phyloP scores from a whole-genome alignment of 2,888 invertebrate genomes.

The Petrophora chlorosata region DNA sequence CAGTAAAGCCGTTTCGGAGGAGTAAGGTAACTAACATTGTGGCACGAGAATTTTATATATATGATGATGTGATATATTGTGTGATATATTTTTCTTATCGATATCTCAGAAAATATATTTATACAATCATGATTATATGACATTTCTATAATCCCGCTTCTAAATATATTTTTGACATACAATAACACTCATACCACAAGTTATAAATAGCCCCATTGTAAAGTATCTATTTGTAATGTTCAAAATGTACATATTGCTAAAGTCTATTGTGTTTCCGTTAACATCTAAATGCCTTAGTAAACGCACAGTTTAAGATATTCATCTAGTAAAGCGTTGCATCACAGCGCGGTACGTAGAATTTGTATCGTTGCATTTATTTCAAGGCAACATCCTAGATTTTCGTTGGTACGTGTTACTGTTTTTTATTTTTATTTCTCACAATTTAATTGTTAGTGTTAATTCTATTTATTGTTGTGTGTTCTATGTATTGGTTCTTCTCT shows the following conservation, averaged over 20 bases:
- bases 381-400: slow-evolving; percentile 33
- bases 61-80: too few species aligned
- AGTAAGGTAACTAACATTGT: too few species aligned
- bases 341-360: slow-evolving; percentile 14
- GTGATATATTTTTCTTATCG: too few species aligned
- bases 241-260: not conserved
- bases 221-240: too few species aligned
- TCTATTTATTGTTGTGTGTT: too few species aligned
- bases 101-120: not conserved
- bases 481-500: too few species aligned
- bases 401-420: slow-evolving; percentile 9
- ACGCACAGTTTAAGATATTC: slow-evolving; percentile 21
- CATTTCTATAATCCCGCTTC: not conserved
- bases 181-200: too few species aligned
- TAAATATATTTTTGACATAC: too few species aligned
- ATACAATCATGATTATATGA: not conserved
- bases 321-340: slow-evolving; percentile 14
- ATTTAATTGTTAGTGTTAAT: not conserved
- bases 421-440: not conserved
- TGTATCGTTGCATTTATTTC: slow-evolving; percentile 25
- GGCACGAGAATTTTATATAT: too few species aligned
- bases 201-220: not conserved
- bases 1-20: too few species aligned
- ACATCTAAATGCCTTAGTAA: slow-evolving; percentile 3
- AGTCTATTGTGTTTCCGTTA: not conserved